A percentile compares a stretch with the other conserved stretches of the same genome.
Conservation (phyloP, 53 echinoderm and acorn worm species). For the Mesocentrotus franciscanus region DNA sequence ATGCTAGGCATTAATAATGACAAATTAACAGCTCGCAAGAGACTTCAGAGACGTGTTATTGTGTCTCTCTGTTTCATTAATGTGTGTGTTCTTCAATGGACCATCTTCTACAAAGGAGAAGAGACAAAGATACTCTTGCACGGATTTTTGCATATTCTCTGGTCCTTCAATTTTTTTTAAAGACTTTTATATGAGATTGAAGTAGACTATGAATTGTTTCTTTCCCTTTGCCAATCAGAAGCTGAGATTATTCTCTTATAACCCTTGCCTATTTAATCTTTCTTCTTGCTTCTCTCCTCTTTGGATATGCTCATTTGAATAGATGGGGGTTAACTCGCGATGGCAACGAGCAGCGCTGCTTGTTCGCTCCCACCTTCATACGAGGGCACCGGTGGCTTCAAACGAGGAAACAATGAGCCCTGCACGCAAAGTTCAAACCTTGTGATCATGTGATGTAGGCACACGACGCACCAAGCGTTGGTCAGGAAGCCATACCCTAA, state of each 20-base stretch:
- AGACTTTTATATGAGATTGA: conserved; percentile 65
- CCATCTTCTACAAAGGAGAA: conserved; percentile 59
- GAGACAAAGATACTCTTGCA: conserved; percentile 67
- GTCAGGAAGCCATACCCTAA: conserved; percentile 7
- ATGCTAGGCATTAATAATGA: conserved; percentile 53
- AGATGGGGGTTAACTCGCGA: conserved; percentile 57
- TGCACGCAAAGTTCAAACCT: conserved; percentile 59
- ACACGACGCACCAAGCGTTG: neutral
- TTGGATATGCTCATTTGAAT: conserved; percentile 35
- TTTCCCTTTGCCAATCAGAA: conserved; percentile 56
- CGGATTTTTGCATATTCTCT: conserved; percentile 67
- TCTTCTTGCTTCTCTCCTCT: conserved; percentile 55
- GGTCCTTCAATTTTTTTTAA: conserved; percentile 63
- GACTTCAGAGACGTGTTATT: conserved; percentile 40
- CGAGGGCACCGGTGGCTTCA: neutral
- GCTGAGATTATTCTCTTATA: conserved; percentile 24
- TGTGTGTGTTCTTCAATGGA: conserved; percentile 66
- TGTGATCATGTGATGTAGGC: conserved; percentile 53
- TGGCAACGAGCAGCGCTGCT: conserved; percentile 67
- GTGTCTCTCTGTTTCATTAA: conserved; percentile 62
- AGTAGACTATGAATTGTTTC: conserved; percentile 48
- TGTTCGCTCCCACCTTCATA: conserved; percentile 60
- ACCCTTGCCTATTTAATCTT: conserved; percentile 37
- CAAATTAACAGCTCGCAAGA: conserved; percentile 47
- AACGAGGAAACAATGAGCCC: conserved; percentile 39